phyloP scores from a whole-genome alignment of 2,888 invertebrate genomes.

The Hedychridium roseum region DNA sequence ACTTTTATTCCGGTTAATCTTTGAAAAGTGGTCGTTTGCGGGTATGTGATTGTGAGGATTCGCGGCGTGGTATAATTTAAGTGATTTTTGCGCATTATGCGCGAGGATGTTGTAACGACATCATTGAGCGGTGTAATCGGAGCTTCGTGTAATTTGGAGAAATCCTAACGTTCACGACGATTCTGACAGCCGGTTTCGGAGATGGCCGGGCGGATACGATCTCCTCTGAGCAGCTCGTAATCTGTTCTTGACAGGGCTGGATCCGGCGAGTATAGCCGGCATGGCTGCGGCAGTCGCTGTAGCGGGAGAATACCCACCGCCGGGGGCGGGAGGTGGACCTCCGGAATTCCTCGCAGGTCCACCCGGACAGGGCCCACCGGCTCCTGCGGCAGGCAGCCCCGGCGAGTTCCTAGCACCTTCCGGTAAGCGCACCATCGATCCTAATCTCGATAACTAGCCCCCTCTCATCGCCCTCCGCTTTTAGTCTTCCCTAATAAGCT shows the following conservation, averaged over 20 bases:
- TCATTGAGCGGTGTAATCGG: no score
- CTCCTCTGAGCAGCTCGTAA: conserved; percentile 51
- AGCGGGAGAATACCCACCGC: conserved; percentile 61
- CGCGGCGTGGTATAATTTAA: no score
- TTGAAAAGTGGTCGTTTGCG: no score
- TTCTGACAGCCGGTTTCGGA: conserved; percentile 47
- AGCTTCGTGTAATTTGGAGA: conserved; percentile 16
- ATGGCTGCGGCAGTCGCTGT: conserved; percentile 62
- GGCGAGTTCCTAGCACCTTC: conserved; percentile 62
- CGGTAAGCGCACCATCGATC: no score
- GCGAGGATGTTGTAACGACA: no score
- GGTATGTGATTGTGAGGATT: no score
- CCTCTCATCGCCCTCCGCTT: background rate
- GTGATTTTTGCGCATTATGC: no score
- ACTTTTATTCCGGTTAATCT: no score
- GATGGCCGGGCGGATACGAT: conserved; percentile 46
- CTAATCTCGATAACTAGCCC: conserved; percentile 4
- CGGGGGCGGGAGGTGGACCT: conserved; percentile 60
- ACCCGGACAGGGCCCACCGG: conserved; percentile 60
- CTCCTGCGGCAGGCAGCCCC: conserved; percentile 60
- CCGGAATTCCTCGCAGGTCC: conserved; percentile 62
- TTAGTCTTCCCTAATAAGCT: no score
- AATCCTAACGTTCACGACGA: conserved; percentile 1
- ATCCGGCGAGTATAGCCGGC: conserved; percentile 61
- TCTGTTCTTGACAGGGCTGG: conserved; percentile 59